phyloP scores from a whole-genome alignment of 2,113 vertebrate species.

The Felis catus region F.catus_Fca126_mat1.0 CM031413.1:50635001-50635500 shows the following conservation, averaged over 20 bases:
- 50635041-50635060: neutral
- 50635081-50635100: neutral
- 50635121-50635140: neutral
- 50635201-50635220: neutral
- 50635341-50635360: neutral
- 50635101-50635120: neutral
- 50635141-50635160: neutral
- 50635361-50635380: neutral
- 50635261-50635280: neutral
- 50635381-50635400: neutral
- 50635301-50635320: neutral
- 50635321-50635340: neutral
- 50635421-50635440: neutral
- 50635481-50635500: neutral
- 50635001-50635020: neutral
- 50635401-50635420: neutral
- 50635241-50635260: accelerated
- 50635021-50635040: neutral
- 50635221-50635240: accelerated
- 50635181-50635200: neutral
- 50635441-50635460: neutral
- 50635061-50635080: neutral
- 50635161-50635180: neutral
- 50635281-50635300: neutral
- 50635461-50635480: too few relatives aligned